Conservation (phyloP, 2,113 vertebrate genomes). For the Nothobranchius furzeri region DNA sequence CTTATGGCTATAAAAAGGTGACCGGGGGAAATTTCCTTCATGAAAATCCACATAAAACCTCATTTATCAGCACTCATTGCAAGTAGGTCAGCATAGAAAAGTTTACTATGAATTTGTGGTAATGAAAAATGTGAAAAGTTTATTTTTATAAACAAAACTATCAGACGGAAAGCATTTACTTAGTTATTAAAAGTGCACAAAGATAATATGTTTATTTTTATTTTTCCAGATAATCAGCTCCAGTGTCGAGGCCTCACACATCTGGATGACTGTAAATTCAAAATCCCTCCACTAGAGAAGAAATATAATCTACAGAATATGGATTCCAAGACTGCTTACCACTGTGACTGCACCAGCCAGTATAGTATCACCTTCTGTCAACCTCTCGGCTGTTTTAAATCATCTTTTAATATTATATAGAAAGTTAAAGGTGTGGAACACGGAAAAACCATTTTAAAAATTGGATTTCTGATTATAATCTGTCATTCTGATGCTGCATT, state of each 20-base stretch:
- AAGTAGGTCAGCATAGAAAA: not conserved
- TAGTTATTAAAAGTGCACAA: no score
- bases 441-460: no score
- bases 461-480: no score
- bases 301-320: slow-evolving; percentile 80
- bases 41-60: not conserved
- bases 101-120: no score
- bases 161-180: no score
- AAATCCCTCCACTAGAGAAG: slow-evolving; percentile 74
- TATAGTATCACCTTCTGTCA: slow-evolving; percentile 42
- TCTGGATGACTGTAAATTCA: slow-evolving; percentile 77
- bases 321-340: slow-evolving; percentile 71
- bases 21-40: not conserved
- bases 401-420: no score
- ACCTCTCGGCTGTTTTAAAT: not conserved
- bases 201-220: slow-evolving; percentile 6
- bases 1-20: not conserved
- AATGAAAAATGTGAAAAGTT: no score
- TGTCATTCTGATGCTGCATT: no score
- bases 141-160: no score
- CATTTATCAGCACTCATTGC: not conserved
- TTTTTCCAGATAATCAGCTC: slow-evolving; percentile 32
- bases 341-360: slow-evolving; percentile 84
- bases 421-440: no score
- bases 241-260: slow-evolving; percentile 54